Evolutionary conservation across 2,113 vertebrate species (phyloP).

Genomic region (Clinocottus analis): DNA sequence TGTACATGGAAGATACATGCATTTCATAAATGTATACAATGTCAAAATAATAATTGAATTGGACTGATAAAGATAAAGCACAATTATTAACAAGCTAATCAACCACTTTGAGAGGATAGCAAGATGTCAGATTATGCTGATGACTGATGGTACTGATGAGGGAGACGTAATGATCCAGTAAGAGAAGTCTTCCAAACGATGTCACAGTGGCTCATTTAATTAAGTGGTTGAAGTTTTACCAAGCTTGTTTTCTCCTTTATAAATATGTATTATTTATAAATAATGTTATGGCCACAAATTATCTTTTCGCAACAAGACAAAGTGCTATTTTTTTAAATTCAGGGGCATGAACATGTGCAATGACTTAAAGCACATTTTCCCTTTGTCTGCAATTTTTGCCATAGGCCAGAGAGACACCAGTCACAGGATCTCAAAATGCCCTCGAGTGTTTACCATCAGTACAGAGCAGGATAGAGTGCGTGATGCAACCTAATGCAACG

Average conservation of each 20-base stretch:
- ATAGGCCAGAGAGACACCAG: slow-evolving; percentile 52
- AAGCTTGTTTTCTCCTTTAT: not conserved
- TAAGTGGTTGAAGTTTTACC: not conserved
- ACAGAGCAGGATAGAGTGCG: slow-evolving; percentile 13
- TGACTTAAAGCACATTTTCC: slow-evolving; percentile 54
- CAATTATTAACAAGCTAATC: not conserved
- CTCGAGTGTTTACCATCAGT: slow-evolving; percentile 45
- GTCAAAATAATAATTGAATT: not conserved
- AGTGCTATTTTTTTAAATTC: slow-evolving; percentile 34
- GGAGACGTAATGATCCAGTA: not conserved
- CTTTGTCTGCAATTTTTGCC: slow-evolving; percentile 48
- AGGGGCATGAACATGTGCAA: slow-evolving; percentile 34
- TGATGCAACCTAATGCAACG: slow-evolving; percentile 72
- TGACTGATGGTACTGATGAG: not conserved
- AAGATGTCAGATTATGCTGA: not conserved
- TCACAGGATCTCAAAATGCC: slow-evolving; percentile 47
- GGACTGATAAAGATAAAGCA: not conserved
- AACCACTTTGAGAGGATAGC: not conserved
- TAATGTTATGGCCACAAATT: slow-evolving; percentile 1
- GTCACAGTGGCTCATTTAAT: not conserved
- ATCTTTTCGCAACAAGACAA: slow-evolving; percentile 34
- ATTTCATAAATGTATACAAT: not conserved
- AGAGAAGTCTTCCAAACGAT: not conserved
- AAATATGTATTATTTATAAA: not conserved
- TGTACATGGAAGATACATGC: not conserved